These are phyloP conservation scores for Hirundo rustica DNA, from an alignment of 2,797 vertebrate genomes.

Conservation along the genomic window DNA sequence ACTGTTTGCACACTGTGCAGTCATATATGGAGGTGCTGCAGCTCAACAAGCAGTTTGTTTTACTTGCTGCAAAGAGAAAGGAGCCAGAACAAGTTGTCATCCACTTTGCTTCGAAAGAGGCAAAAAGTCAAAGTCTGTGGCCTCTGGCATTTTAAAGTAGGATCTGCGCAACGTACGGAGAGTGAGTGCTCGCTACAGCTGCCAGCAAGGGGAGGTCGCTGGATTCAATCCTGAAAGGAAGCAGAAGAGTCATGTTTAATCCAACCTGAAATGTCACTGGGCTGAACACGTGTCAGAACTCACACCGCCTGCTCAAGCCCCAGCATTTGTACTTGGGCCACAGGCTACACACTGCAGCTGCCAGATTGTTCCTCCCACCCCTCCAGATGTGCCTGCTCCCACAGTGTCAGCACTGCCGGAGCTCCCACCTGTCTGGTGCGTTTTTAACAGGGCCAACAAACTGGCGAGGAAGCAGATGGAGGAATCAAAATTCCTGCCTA, in stretches of 20 bases:
- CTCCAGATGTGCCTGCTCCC: neutral
- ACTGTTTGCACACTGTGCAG: neutral
- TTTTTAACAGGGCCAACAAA: neutral
- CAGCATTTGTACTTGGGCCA: neutral
- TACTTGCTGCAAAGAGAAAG: conserved; percentile 22
- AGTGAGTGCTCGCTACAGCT: conserved; percentile 97
- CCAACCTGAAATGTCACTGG: neutral
- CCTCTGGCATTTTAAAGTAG: conserved; percentile 83
- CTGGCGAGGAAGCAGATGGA: neutral
- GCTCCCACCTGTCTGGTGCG: neutral
- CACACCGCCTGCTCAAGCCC: neutral
- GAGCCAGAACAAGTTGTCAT: conserved; percentile 55
- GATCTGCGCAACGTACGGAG: conserved; percentile 97
- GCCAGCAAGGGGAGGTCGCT: conserved; percentile 96
- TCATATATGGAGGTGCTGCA: conserved; percentile 19
- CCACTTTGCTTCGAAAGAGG: conserved; percentile 36
- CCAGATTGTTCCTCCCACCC: neutral
- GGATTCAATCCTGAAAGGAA: conserved; percentile 90
- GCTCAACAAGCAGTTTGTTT: conserved; percentile 36
- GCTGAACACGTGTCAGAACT: neutral
- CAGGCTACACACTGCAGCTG: neutral
- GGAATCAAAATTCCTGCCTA: neutral
- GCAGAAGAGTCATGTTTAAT: conserved; percentile 3
- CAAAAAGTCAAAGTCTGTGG: conserved; percentile 11
- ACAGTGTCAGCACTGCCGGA: neutral